phyloP scores from a whole-genome alignment of 1,140 invertebrate genomes.

The Drosophila albomicans region DNA sequence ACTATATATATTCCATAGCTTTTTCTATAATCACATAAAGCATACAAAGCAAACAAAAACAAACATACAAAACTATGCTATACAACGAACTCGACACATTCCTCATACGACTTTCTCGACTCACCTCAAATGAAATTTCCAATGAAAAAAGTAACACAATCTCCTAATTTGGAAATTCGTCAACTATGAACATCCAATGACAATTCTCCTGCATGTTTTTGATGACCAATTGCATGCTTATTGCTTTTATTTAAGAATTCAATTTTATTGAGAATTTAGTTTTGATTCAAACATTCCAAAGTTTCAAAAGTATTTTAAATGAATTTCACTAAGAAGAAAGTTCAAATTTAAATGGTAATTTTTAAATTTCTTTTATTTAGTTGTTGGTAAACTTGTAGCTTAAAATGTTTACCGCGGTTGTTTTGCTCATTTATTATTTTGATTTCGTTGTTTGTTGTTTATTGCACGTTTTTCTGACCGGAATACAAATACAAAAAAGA shows the following conservation, averaged over 20 bases:
- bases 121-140: not conserved
- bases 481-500: not conserved
- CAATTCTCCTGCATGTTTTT: constrained; percentile 5
- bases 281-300: no score
- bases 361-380: no score
- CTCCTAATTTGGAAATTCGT: constrained; percentile 2
- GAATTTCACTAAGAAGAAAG: no score
- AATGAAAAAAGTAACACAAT: constrained; percentile 2
- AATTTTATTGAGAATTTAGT: no score
- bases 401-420: not conserved
- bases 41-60: constrained; percentile 10
- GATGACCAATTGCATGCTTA: constrained; percentile 12
- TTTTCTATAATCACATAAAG: constrained; percentile 19
- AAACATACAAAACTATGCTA: not conserved
- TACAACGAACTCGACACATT: not conserved
- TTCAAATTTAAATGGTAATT: no score
- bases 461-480: constrained; percentile 54
- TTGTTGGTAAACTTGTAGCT: not conserved
- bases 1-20: not conserved
- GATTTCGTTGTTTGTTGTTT: constrained; percentile 54
- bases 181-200: not conserved
- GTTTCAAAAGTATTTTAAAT: no score
- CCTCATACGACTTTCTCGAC: not conserved
- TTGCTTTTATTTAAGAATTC: not conserved
- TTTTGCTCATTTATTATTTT: constrained; percentile 17